A percentile compares a stretch with the other conserved stretches of the same genome.
Evolutionary conservation across 2,113 vertebrate genomes (phyloP).

Genomic region (Opisthocomus hoazin): DNA sequence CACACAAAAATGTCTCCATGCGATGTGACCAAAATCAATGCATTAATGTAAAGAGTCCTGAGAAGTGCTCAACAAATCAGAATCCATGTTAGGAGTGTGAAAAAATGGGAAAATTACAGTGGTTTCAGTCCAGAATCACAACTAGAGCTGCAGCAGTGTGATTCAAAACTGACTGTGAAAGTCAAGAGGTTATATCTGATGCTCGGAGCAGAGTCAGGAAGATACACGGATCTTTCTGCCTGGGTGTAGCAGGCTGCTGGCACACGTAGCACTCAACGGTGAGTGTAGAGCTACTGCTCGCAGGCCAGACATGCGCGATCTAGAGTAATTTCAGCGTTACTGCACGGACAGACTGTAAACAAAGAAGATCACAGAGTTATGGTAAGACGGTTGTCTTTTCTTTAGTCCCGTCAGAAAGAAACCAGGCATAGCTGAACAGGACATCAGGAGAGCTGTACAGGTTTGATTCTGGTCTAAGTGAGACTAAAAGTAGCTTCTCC

Average conservation of each 20-base stretch:
- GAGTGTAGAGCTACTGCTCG: background rate
- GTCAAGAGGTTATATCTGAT: background rate
- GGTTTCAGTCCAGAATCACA: background rate
- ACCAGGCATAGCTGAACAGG: background rate
- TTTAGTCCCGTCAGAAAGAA: background rate
- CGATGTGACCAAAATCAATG: background rate
- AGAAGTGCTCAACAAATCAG: background rate
- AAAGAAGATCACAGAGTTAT: background rate
- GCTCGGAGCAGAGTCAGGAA: background rate
- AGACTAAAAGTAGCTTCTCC: background rate
- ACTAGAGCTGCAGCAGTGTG: background rate
- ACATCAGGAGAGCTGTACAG: background rate
- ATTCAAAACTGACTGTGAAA: background rate
- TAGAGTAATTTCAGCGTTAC: background rate
- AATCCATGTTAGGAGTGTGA: background rate
- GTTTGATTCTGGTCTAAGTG: background rate
- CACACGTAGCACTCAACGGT: fast-evolving
- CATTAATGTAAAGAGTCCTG: background rate
- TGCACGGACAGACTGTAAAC: background rate
- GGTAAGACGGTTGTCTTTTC: background rate
- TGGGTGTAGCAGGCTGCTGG: background rate
- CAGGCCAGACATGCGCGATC: fast-evolving
- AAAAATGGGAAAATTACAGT: background rate
- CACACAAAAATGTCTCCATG: background rate
- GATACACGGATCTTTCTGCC: background rate